These are phyloP conservation scores for Ctenodactylus gundi DNA, from an alignment of 2,113 vertebrate species.

Conservation along the genomic window DNA sequence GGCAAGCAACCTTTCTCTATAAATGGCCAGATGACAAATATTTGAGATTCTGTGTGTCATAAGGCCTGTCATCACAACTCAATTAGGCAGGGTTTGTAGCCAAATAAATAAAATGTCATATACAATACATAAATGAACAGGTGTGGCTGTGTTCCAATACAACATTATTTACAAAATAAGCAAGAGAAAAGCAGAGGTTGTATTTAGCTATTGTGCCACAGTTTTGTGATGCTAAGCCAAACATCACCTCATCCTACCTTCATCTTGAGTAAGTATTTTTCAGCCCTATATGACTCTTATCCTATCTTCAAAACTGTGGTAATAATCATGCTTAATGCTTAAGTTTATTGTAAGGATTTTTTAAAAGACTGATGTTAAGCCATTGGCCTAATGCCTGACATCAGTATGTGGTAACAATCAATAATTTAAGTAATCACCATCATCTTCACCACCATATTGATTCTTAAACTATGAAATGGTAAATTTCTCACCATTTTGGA, in stretches of 20 bases:
- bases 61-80: neutral
- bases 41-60: neutral
- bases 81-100: neutral
- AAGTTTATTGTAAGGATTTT: neutral
- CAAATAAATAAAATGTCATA: neutral
- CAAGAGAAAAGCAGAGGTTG: neutral
- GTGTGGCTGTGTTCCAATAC: neutral
- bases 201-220: neutral
- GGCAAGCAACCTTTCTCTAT: neutral
- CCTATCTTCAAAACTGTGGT: neutral
- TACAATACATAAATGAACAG: neutral
- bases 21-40: neutral
- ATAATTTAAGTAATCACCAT: neutral
- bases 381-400: neutral
- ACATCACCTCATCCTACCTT: neutral
- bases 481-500: neutral
- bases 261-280: neutral
- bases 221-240: neutral
- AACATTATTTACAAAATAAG: neutral
- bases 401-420: neutral
- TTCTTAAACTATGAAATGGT: neutral
- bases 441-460: neutral
- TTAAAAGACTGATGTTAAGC: neutral
- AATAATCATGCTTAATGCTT: neutral
- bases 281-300: neutral